Conservation (phyloP, 2,888 invertebrate genomes). For the Anodontia alba region DNA sequence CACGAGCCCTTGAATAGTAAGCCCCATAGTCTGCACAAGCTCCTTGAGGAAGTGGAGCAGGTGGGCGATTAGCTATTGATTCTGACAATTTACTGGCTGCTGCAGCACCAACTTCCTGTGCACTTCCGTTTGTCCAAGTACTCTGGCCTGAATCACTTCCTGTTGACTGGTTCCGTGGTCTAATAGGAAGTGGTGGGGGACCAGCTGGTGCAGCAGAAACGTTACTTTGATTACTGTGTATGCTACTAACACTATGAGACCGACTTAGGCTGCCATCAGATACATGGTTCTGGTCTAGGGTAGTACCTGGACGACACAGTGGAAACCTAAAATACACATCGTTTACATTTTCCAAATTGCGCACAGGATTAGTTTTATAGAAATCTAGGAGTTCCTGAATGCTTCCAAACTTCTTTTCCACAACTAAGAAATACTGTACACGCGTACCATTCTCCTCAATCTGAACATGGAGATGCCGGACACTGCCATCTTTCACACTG, state of each 20-base stretch:
- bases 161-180: conserved; percentile 22
- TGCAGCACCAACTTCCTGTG: not conserved
- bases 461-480: conserved; percentile 66
- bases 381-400: conserved; percentile 54
- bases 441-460: conserved; percentile 44
- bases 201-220: not conserved
- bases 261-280: not conserved
- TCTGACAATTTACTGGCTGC: not conserved
- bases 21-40: conserved; percentile 44
- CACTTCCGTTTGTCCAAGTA: not conserved
- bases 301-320: not conserved
- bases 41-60: conserved; percentile 61
- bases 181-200: conserved; percentile 28
- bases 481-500: conserved; percentile 64
- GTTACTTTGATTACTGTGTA: not conserved
- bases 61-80: conserved; percentile 47
- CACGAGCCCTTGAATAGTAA: conserved; percentile 68
- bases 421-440: conserved; percentile 63
- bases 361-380: conserved; percentile 62
- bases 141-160: conserved; percentile 18
- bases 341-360: conserved; percentile 66
- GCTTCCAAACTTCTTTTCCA: conserved; percentile 65
- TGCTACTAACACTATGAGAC: conserved; percentile 6
- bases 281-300: not conserved
- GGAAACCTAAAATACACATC: conserved; percentile 62